Conservation (phyloP, 2,797 vertebrate genomes). For the Hybognathus amarus region DNA sequence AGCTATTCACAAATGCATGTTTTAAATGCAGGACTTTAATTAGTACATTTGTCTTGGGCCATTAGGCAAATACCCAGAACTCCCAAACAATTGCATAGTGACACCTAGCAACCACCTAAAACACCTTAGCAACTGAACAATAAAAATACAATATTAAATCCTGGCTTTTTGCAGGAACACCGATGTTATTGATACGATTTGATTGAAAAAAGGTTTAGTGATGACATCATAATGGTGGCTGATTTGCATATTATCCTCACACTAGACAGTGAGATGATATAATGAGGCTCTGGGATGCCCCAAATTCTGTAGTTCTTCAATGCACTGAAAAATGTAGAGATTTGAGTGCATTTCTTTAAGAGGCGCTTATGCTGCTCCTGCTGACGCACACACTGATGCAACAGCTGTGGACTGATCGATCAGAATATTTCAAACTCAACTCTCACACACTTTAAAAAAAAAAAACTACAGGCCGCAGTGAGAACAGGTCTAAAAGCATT, state of each 20-base stretch:
- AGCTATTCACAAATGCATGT: not conserved
- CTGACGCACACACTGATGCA: not conserved
- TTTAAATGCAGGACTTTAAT: not conserved
- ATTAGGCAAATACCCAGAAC: not conserved
- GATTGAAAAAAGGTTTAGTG: not conserved
- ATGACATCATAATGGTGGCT: not conserved
- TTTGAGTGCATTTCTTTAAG: not conserved
- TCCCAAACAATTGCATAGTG: not conserved
- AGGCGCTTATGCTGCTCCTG: not conserved
- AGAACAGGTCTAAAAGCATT: not conserved
- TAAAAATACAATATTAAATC: not conserved
- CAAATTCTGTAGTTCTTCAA: not conserved
- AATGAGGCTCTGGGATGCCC: not conserved
- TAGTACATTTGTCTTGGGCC: not conserved
- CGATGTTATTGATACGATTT: not conserved
- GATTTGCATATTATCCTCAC: not conserved
- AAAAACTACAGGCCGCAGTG: not conserved
- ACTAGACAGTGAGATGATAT: not conserved
- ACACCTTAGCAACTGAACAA: too few species aligned
- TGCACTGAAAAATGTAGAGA: not conserved
- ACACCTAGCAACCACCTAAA: too few species aligned
- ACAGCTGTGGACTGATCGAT: not conserved
- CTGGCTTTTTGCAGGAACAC: not conserved
- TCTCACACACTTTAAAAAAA: not conserved
- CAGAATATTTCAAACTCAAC: slow-evolving; percentile 15